Conservation (phyloP, 2,797 vertebrate species). For the Yasuhikotakia modesta region DNA sequence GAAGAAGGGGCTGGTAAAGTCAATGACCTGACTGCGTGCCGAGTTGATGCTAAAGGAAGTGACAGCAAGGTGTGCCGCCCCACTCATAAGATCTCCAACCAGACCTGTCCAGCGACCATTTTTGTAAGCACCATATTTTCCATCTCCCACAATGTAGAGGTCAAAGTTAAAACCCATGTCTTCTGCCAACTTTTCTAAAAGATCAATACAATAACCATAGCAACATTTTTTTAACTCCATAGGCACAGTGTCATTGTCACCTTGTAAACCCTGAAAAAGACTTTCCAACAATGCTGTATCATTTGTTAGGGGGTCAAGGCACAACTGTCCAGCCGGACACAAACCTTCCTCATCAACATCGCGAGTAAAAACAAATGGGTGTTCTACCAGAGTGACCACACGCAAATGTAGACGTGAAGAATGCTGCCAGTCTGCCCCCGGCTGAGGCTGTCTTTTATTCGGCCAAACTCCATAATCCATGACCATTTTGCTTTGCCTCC, state of each 20-base stretch:
- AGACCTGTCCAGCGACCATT: constrained; percentile 94
- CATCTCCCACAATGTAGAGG: constrained; percentile 95
- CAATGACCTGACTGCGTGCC: constrained; percentile 94
- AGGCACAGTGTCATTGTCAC: constrained; percentile 84
- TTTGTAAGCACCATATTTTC: constrained; percentile 94
- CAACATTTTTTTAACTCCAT: constrained; percentile 91
- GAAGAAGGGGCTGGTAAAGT: constrained; percentile 98
- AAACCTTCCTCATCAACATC: constrained; percentile 93
- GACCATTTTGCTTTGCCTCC: constrained; percentile 86
- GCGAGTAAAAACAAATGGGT: constrained; percentile 95
- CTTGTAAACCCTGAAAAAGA: constrained; percentile 85
- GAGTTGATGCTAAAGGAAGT: constrained; percentile 98
- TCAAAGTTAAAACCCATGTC: constrained; percentile 96
- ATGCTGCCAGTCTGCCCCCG: constrained; percentile 78
- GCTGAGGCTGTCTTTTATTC: constrained; percentile 77
- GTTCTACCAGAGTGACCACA: constrained; percentile 94
- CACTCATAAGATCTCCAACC: constrained; percentile 92
- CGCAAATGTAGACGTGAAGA: constrained; percentile 84
- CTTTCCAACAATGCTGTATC: constrained; percentile 81
- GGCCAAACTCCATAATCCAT: constrained; percentile 95
- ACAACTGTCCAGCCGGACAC: constrained; percentile 92
- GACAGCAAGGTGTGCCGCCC: constrained; percentile 92
- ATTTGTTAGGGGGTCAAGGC: constrained; percentile 91
- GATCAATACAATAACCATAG: constrained; percentile 95
- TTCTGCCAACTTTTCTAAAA: constrained; percentile 93